Base-by-base conservation (phyloP, 2,113 vertebrate species). In the Beaufortia kweichowensis region DNA sequence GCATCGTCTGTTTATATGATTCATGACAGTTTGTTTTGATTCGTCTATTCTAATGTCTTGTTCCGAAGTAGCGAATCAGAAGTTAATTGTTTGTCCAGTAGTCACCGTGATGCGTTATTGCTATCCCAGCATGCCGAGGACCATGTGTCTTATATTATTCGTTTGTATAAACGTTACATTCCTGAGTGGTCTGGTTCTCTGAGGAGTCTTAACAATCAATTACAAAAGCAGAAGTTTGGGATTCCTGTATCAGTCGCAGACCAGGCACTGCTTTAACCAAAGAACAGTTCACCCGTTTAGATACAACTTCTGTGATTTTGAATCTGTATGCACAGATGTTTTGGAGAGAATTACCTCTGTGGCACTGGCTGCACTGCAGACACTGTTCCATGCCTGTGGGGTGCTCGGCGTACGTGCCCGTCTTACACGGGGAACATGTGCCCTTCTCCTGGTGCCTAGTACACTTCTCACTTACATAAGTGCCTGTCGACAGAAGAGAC, bases 321-420 rank as follows among this genome's bases (percentile, higher is more conserved):
- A n/a, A n/a, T n/a, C n/a, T n/a, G n/a, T n/a, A n/a, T n/a, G n/a
- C n/a, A n/a, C n/a, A n/a, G n/a, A n/a, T n/a, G 39, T 67, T 65
- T 68, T 24, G 56, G 3, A 81, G 28, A 46, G n/a, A 23, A 9
- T 86, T 88, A 93, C 92, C 92, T 77, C 46, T 82, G 78, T 90
- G 91, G 59, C 92, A 93, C 78, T 88, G 88, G 1, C 87, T 91
- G 17, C 92, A 93, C 10, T 87, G 90, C 80, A 93, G 73, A 76
- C 92, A 93, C 81, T 89, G 87, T 69, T 79, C 82, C 92, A 93
- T 92, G 76, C 92, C 92, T 8, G 91, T 93, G 66, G 90, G 87
- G 77, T 93, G 92, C 71, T 91, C 92, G 0, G 92, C 92, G 87
- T 90, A 91, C 0, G 91, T 90, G n/a, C 88, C 90, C 0, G 82